These are phyloP conservation scores for Aphelinus certus DNA, from an alignment of 1,140 invertebrate species.

Conservation along the genomic window DNA sequence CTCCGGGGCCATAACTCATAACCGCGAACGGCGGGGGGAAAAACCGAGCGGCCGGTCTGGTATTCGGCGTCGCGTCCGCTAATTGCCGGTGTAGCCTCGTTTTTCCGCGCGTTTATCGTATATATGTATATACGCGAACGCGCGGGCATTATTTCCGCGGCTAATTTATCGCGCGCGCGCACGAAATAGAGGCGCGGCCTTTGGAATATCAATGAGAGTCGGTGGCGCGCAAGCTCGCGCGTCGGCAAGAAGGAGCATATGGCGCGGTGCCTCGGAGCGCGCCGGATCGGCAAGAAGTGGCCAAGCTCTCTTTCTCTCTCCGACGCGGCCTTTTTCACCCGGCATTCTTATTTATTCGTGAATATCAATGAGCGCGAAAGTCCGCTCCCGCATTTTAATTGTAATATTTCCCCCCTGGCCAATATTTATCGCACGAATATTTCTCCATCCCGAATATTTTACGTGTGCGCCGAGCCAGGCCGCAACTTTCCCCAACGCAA, in stretches of 20 bases:
- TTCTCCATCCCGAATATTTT: too few relatives aligned
- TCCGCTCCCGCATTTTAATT: too few relatives aligned
- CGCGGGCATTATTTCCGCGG: background rate
- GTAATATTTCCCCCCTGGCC: too few relatives aligned
- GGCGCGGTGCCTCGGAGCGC: too few relatives aligned
- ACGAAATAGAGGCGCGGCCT: conserved; percentile 5
- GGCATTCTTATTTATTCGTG: background rate
- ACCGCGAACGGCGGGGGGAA: background rate
- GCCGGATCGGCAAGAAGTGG: too few relatives aligned
- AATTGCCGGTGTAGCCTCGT: conserved; percentile 34
- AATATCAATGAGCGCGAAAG: background rate
- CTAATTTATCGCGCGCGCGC: conserved; percentile 20
- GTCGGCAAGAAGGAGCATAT: background rate
- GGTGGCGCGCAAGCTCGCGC: background rate
- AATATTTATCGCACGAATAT: too few relatives aligned
- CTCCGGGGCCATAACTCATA: conserved; percentile 24
- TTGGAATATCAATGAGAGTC: conserved; percentile 25
- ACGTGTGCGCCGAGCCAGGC: too few relatives aligned
- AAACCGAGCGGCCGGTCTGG: too few relatives aligned
- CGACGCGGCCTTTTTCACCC: too few relatives aligned
- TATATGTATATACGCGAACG: background rate
- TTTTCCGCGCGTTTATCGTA: conserved; percentile 37
- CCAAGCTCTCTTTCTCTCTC: too few relatives aligned
- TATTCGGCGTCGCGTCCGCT: background rate
- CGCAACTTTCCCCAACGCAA: too few relatives aligned